Evolutionary conservation across 1,140 invertebrate genomes (phyloP), one percentile per base, ranked within the genome.

Genomic region (Drosophila takahashii): DNA sequence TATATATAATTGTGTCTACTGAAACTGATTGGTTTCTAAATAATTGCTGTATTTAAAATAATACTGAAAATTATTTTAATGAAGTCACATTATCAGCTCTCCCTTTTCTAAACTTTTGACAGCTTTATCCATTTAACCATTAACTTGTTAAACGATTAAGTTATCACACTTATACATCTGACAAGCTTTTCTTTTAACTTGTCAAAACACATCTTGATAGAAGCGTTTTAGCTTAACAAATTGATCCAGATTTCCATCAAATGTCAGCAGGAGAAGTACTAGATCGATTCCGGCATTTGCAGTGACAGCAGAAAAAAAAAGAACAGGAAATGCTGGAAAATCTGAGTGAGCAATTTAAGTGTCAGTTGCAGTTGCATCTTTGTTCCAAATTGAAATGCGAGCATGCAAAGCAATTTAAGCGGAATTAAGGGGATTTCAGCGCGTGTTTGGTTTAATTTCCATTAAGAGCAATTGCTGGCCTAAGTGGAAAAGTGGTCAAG

Each of bases 401-500:
- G 57, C 79, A 84, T 60, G 65, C 75, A 71, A 64, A 77, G 54
- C 59, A 66, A 84, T 84, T 76, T 71, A 22, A 58, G 29, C 15
- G 16, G 57, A 22, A 62, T 16, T 16, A 16, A 56, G 42, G 27
- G 22, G n/a, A 29, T 7, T 32, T 16, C 18, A 26, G 47, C 41
- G 54, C 48, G 32, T 52, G 67, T 61, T 44, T 39, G 48, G 18
- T 53, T 18, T 26, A 60, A 56, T 78, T 66, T 66, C 22, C 44
- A 90, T 85, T 81, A 83, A 58, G 52, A 39, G 13, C 48, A 77
- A 79, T 77, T 78, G 59, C 48, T 9, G 27, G 37, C 5, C 76
- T 29, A 81, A 79, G 75, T 83, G 66, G 26, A 34, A 72, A 75
- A 51, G 47, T 73, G 8, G 29, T 32, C 8, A 32, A 32, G 29